Conservation (phyloP, 2,888 invertebrate species). For the Pyrgus malvae region DNA sequence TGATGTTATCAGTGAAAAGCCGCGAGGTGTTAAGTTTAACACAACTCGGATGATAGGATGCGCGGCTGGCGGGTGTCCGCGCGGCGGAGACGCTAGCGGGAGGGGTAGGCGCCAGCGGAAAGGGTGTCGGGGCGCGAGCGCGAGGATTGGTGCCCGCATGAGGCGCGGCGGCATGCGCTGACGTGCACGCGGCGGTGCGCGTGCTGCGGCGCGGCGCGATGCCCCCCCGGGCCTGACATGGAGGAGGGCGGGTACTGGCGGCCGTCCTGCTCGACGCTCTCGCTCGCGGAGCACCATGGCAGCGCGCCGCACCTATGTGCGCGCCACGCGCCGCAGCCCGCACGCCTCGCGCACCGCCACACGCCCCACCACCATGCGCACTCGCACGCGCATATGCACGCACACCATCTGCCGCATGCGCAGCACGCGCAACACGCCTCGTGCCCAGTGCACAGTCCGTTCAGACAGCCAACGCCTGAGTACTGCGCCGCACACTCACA, state of each 20-base stretch:
- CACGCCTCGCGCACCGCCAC: constrained; percentile 68
- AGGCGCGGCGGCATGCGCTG: constrained; percentile 79
- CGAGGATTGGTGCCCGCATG: constrained; percentile 79
- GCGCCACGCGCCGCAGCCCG: constrained; percentile 67
- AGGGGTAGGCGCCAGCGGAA: constrained; percentile 57
- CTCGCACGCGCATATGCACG: constrained; percentile 64
- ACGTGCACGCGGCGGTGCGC: constrained; percentile 79
- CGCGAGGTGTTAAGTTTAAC: constrained; percentile 40
- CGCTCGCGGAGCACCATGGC: constrained; percentile 75
- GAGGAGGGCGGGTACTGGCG: constrained; percentile 79
- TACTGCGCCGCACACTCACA: constrained; percentile 76
- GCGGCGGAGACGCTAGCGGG: constrained; percentile 67
- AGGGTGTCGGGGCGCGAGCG: constrained; percentile 81
- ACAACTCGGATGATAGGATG: constrained; percentile 68
- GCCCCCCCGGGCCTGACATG: constrained; percentile 71
- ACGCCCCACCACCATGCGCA: constrained; percentile 56
- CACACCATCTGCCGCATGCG: constrained; percentile 75
- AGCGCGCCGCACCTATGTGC: constrained; percentile 68
- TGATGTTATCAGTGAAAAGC: constrained; percentile 10
- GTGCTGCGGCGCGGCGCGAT: constrained; percentile 80
- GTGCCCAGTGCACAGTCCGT: constrained; percentile 89
- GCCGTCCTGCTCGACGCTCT: constrained; percentile 77
- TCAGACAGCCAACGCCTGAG: constrained; percentile 82
- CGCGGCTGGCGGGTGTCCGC: constrained; percentile 60
- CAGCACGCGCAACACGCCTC: constrained; percentile 74